A percentile compares a stretch with the other conserved stretches of the same genome.
These are phyloP conservation scores for Petaurus breviceps DNA, from an alignment of 2,113 vertebrate genomes.

Conservation along the genomic window DNA sequence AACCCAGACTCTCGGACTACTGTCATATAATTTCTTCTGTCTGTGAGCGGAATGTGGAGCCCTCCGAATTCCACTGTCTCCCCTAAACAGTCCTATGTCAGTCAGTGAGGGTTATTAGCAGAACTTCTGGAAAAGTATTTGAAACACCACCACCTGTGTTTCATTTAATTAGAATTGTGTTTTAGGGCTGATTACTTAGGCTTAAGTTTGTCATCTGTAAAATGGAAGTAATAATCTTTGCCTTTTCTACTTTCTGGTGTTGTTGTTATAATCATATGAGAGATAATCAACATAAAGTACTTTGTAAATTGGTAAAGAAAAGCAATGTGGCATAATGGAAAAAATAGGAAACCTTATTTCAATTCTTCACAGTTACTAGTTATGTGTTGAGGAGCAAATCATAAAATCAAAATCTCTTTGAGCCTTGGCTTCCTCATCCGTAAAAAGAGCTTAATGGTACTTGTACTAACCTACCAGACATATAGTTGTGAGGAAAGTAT, in stretches of 20 bases:
- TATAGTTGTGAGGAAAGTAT: neutral
- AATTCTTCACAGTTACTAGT: neutral
- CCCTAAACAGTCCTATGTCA: neutral
- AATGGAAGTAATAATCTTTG: neutral
- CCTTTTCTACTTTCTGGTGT: neutral
- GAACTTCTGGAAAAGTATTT: neutral
- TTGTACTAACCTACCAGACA: neutral
- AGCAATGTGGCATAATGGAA: neutral
- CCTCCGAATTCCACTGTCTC: neutral
- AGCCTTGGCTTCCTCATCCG: neutral
- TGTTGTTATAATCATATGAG: constrained; percentile 1
- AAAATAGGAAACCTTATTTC: neutral
- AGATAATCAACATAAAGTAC: neutral
- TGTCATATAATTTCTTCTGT: neutral
- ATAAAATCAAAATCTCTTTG: neutral
- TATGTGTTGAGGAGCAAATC: neutral
- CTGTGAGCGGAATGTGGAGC: neutral
- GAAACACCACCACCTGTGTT: neutral
- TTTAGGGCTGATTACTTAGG: neutral
- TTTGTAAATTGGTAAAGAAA: neutral
- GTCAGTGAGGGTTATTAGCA: neutral
- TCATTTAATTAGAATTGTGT: neutral
- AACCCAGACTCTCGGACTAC: neutral
- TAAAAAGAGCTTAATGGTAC: neutral
- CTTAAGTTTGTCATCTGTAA: neutral